phyloP scores from a whole-genome alignment of 2,797 vertebrate species.

The Prionace glauca region DNA sequence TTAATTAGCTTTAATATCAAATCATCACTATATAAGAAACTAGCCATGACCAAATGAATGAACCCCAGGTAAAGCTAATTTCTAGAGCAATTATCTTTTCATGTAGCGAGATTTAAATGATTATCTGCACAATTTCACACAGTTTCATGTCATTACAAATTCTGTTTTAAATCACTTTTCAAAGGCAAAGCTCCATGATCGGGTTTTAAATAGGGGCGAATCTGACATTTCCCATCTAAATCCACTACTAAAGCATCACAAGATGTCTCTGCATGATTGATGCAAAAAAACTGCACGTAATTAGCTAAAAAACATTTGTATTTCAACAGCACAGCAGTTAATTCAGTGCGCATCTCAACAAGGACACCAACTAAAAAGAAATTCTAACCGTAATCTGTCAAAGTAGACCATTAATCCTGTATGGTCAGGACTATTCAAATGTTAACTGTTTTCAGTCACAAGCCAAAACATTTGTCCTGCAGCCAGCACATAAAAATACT shows the following conservation, averaged over 20 bases:
- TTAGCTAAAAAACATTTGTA: slow-evolving; percentile 36
- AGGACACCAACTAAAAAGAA: slow-evolving; percentile 40
- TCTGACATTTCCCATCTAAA: slow-evolving; percentile 32
- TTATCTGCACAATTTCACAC: slow-evolving; percentile 99
- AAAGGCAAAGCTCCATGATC: slow-evolving; percentile 57
- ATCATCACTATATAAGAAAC: slow-evolving; percentile 93
- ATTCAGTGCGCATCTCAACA: slow-evolving; percentile 43
- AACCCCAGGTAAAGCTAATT: slow-evolving; percentile 99
- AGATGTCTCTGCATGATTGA: slow-evolving; percentile 34
- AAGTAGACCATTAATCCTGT: slow-evolving; percentile 42
- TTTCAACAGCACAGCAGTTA: slow-evolving; percentile 39
- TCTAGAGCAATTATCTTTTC: slow-evolving; percentile 99
- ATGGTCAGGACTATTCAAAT: slow-evolving; percentile 44
- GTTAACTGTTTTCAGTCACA: slow-evolving; percentile 46
- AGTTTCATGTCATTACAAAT: slow-evolving; percentile 79
- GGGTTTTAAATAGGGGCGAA: slow-evolving; percentile 51
- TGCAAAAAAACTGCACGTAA: slow-evolving; percentile 34
- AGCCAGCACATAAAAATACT: slow-evolving; percentile 47
- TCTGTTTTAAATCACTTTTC: slow-evolving; percentile 78
- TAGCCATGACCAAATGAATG: slow-evolving; percentile 99
- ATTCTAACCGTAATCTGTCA: slow-evolving; percentile 44
- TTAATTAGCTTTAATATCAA: slow-evolving; percentile 98
- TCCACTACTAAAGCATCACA: slow-evolving; percentile 31
- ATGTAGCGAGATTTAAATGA: slow-evolving; percentile 99
- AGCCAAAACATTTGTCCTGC: slow-evolving; percentile 51